Base-by-base conservation (phyloP, 37 sponge, comb jelly and placozoan species). In the Eunapius fragilis region DNA sequence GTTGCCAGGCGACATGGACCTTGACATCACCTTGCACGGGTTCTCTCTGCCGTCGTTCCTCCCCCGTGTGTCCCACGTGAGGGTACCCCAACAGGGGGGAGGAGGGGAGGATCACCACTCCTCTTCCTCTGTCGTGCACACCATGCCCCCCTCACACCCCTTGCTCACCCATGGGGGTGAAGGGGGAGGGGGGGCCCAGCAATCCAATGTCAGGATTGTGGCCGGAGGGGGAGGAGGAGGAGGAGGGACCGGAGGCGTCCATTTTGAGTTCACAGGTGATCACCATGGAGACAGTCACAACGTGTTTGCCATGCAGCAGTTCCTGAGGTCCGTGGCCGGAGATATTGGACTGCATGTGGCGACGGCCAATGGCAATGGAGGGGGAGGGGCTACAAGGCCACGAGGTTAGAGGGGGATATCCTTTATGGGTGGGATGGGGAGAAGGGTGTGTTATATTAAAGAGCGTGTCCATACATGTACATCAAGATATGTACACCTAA, bases 111-210 rank as follows among this genome's bases (percentile, higher is more conserved):
- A n/a, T n/a, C n/a, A n/a, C n/a, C n/a, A 70, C 38, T 19, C 28
- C 71, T 19, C 77, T 17, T 13, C 36, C 32, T 27, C 35, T 31
- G 13, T 73, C 1, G 70, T 19, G 0, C 82, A 67, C 31, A n/a
- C 78, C 47, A 71, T 90, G 27, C 86, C 90, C 32, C 72, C 25
- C 41, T 37, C 69, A 22, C 93, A 93, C 69, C 93, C 93, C 0
- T 79, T 93, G 6, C 70, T 89, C 25, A 67, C 78, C 0, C 84
- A 87, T 5, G 69, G 31, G 27, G 49, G 72, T 2, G 86, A 80
- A 3, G 69, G 58, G 27, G 49, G 72, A 0, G 86, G 75, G 11
- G 69, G 58, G 37, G 67, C 81, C 4, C 90, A 79, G 33, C 82
- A 81, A 72, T 48, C 74, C 74, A 69, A 85, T 25, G 72, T 75